Percentiles rank a stretch among this genome's conserved stretches.
Evolutionary conservation across 2,797 vertebrate genomes (phyloP).

Genomic region (Astyanax mexicanus): DNA sequence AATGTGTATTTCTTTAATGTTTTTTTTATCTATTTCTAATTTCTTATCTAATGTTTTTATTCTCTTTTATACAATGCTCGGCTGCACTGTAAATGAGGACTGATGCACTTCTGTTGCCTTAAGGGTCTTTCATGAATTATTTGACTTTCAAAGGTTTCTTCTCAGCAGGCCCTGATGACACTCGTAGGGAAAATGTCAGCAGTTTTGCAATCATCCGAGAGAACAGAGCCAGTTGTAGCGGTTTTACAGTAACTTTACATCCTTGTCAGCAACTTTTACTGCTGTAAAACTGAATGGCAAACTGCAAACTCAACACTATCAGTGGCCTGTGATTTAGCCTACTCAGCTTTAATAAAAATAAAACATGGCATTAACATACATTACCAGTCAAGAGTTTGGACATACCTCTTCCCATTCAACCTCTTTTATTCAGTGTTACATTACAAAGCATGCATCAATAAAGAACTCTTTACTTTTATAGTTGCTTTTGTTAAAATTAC

Average conservation of each 20-base stretch:
- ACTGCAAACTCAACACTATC: background rate
- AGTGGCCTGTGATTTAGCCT: background rate
- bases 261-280: background rate
- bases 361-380: background rate
- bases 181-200: background rate
- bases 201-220: background rate
- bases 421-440: too few species aligned
- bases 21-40: too few species aligned
- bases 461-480: too few species aligned
- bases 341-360: background rate
- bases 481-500: too few species aligned
- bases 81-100: too few species aligned
- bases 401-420: too few species aligned
- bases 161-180: background rate
- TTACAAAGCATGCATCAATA: too few species aligned
- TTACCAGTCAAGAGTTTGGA: too few species aligned
- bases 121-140: background rate
- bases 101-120: background rate
- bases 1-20: too few species aligned
- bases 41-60: too few species aligned
- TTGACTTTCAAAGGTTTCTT: background rate
- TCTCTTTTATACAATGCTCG: too few species aligned
- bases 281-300: background rate
- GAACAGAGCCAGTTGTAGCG: background rate
- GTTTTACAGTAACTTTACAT: background rate